A percentile compares a stretch with the other conserved stretches of the same genome.
phyloP scores from a whole-genome alignment of 2,797 vertebrate genomes.

The Benthosema pterotum region DNA sequence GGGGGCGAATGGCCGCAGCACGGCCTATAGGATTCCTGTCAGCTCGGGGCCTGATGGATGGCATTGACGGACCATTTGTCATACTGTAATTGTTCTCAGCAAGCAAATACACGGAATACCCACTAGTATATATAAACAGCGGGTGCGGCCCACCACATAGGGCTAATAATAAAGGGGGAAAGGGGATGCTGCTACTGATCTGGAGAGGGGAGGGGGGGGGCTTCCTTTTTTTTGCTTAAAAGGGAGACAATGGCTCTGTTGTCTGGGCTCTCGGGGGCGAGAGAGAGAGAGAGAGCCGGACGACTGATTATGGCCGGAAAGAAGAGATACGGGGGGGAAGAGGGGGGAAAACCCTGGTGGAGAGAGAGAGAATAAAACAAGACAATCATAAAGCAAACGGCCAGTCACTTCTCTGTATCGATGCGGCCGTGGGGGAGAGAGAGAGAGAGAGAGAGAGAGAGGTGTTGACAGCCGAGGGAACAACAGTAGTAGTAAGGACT shows the following conservation, averaged over 20 bases:
- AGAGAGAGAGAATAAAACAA: constrained; percentile 75
- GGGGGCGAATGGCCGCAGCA: constrained; percentile 96
- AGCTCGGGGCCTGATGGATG: constrained; percentile 94
- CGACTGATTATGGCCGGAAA: constrained; percentile 74
- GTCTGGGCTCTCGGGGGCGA: constrained; percentile 30
- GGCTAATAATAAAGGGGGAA: constrained; percentile 91
- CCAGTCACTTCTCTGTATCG: constrained; percentile 82
- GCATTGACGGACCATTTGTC: constrained; percentile 99
- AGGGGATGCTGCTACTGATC: constrained; percentile 88
- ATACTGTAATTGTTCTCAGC: constrained; percentile 99
- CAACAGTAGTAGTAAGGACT: constrained; percentile 70
- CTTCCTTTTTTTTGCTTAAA: constrained; percentile 74
- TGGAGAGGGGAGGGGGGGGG: no score
- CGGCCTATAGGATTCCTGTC: constrained; percentile 99
- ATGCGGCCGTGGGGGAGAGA: constrained; percentile 75
- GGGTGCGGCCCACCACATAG: constrained; percentile 85
- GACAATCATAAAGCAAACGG: constrained; percentile 82
- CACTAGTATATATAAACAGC: constrained; percentile 98
- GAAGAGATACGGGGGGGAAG: constrained; percentile 34
- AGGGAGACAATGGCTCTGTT: constrained; percentile 78
- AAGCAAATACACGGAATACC: constrained; percentile 91
- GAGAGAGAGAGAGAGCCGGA: constrained; percentile 40
- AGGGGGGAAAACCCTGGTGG: constrained; percentile 49
- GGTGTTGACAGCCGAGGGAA: constrained; percentile 81
- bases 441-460: constrained; percentile 54